Conservation (phyloP, 2,113 vertebrate genomes). For the Heterotis niloticus region DNA sequence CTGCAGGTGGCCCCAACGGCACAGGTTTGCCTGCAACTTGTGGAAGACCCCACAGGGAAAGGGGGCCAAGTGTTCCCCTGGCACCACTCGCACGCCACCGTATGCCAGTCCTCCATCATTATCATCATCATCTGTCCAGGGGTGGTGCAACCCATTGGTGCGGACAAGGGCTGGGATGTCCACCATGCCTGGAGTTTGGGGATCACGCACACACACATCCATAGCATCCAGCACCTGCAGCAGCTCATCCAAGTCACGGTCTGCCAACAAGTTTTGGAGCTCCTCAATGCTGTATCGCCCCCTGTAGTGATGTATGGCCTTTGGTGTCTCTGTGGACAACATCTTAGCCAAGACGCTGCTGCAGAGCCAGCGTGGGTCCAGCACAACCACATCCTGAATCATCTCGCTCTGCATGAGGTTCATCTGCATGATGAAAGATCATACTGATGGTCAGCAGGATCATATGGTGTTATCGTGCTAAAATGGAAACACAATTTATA, state of each 20-base stretch:
- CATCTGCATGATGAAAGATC: constrained; percentile 66
- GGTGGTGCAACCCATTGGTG: constrained; percentile 85
- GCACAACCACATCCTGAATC: constrained; percentile 90
- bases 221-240: constrained; percentile 94
- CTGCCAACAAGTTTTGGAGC: constrained; percentile 83
- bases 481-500: too few relatives aligned
- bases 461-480: too few relatives aligned
- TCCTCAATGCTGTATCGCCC: constrained; percentile 93
- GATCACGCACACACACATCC: constrained; percentile 90
- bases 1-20: constrained; percentile 93
- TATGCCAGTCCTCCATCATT: constrained; percentile 82
- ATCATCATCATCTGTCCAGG: constrained; percentile 86
- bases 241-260: constrained; percentile 89
- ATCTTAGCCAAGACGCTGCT: constrained; percentile 82
- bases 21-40: constrained; percentile 95
- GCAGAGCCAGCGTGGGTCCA: constrained; percentile 96
- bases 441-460: not conserved
- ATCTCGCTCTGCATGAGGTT: constrained; percentile 98
- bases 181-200: constrained; percentile 86
- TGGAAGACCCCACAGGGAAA: constrained; percentile 95
- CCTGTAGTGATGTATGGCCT: constrained; percentile 94
- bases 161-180: constrained; percentile 94
- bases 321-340: constrained; percentile 86
- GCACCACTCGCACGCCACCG: constrained; percentile 86
- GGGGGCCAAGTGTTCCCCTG: constrained; percentile 87